Evolutionary conservation across 2,797 vertebrate genomes (phyloP), one percentile per base, ranked within the genome.

Genomic region (Balearica regulorum): DNA sequence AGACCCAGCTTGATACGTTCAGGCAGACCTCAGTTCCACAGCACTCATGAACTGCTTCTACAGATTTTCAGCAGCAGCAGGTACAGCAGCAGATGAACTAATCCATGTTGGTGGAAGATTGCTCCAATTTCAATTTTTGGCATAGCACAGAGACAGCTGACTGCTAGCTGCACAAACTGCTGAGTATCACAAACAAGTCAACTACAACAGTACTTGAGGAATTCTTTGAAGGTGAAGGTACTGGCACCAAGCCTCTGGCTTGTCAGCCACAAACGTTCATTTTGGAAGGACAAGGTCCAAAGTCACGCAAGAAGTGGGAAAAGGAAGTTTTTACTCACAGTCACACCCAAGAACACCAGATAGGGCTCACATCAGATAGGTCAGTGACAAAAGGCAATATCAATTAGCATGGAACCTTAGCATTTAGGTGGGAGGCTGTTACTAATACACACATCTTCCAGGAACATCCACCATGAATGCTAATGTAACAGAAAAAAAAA

Each of bases 201-300:
- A 51, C 53, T 33, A 39, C 28, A 51, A 3, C 25, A 66, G n/a
- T 18, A 43, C 66, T 69, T 55, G 49, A 90, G 58, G 33, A 95
- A 78, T 75, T 86, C 65, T 71, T 78, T 90, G 76, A 89, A 79
- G 54, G 37, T 69, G 37, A 65, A 78, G 26, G 14, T 54, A 81
- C 15, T 24, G 39, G 39, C 69, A 90, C 13, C 8, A 41, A 79
- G 31, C 33, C 80, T 24, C 51, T 61, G 58, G 46, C 58, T 29
- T 31, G 11, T 76, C 73, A 94, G 55, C 72, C 41, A 0, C 20
- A 44, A 39, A 61, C 0, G 0, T 5, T 81, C n/a, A 28, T 37
- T 90, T 68, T 39, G 33, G n/a, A 81, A 86, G 54, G 46, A 65
- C 10, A n/a, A 58, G 4, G 15, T 72, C 70, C 55, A 25, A 90